Conservation (phyloP, 2,797 vertebrate genomes). For the Rhinoraja longicauda region DNA sequence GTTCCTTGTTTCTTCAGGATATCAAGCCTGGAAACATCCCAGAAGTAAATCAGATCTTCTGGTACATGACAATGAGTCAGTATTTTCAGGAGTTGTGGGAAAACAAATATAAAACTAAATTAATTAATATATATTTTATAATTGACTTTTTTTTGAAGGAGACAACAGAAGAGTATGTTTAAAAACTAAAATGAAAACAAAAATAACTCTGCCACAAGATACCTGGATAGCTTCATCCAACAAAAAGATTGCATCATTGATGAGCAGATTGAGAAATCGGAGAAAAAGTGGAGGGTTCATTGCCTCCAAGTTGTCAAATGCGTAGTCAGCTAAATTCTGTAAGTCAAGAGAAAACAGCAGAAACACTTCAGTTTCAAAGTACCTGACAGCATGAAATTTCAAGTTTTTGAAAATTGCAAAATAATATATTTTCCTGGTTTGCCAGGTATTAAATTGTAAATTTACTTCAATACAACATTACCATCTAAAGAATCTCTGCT, state of each 20-base stretch:
- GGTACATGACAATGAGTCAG: background rate
- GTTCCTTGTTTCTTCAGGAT: no score
- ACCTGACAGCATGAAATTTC: background rate
- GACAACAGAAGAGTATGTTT: background rate
- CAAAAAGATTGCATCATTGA: constrained; percentile 94
- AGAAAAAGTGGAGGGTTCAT: constrained; percentile 93
- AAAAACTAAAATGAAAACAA: background rate
- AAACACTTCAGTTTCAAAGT: background rate
- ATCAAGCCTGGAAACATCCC: no score
- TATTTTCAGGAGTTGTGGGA: background rate
- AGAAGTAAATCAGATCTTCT: background rate
- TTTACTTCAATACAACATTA: background rate
- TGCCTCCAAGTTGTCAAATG: constrained; percentile 90
- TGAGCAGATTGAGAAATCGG: constrained; percentile 88
- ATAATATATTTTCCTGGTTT: background rate
- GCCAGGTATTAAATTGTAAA: background rate
- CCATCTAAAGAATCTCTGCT: background rate
- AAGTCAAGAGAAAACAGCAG: background rate
- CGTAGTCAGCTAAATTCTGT: constrained; percentile 82
- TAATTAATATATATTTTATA: background rate
- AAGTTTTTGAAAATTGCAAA: background rate
- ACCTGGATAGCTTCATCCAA: constrained; percentile 98
- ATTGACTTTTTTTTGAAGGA: background rate
- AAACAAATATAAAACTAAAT: background rate
- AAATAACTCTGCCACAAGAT: background rate